Evolutionary conservation across 2,797 vertebrate genomes (phyloP).

Genomic region (Rhynchotus rufescens): DNA sequence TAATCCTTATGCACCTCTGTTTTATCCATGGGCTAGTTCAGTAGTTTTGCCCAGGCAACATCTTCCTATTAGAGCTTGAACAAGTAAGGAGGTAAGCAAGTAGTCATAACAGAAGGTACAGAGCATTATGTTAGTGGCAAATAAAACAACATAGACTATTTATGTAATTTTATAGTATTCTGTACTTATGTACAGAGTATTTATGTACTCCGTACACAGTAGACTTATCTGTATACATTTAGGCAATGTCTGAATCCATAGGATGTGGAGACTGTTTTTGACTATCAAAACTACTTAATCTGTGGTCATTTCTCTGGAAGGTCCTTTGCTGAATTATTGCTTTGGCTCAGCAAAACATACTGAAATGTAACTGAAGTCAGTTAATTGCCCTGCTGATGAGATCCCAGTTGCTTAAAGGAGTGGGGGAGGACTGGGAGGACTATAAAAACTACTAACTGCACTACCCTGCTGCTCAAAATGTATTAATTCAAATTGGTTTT

Average conservation of each 20-base stretch:
- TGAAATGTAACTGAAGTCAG: background rate
- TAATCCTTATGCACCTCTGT: background rate
- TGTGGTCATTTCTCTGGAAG: background rate
- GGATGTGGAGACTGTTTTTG: rapidly evolving
- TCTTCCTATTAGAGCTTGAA: background rate
- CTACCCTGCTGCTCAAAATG: background rate
- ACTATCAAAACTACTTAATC: background rate
- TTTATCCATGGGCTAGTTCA: background rate
- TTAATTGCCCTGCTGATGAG: background rate
- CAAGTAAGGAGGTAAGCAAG: background rate
- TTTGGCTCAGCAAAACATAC: background rate
- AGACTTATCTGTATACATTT: too few species aligned
- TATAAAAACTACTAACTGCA: background rate
- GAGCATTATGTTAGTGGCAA: background rate
- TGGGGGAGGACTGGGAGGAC: background rate
- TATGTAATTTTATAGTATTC: background rate
- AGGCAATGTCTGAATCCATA: background rate
- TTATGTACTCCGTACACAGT: too few species aligned
- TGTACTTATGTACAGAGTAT: too few species aligned
- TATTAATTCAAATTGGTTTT: background rate
- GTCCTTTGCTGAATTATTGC: background rate
- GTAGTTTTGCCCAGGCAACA: background rate
- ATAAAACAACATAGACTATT: background rate
- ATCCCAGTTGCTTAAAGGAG: background rate
- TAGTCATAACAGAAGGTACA: background rate